A percentile compares a stretch with the other conserved stretches of the same genome.
These are phyloP conservation scores for Meteorus colon DNA, from an alignment of 2,888 invertebrate species.

Conservation along the genomic window DNA sequence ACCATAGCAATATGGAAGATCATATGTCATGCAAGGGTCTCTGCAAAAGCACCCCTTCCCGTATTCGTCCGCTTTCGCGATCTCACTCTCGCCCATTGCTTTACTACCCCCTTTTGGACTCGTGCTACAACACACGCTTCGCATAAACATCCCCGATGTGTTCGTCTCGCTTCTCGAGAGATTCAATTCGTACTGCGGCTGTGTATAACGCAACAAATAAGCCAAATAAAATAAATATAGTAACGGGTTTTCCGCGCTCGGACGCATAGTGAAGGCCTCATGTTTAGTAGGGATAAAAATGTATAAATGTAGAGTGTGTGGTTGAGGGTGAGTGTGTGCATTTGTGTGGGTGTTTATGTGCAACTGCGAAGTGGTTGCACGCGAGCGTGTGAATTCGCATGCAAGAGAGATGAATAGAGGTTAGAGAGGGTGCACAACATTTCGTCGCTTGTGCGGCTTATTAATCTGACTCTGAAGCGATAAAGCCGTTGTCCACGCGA, in stretches of 20 bases:
- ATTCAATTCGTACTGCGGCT: constrained; percentile 43
- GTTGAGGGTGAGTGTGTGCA: not conserved
- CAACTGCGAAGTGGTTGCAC: constrained; percentile 43
- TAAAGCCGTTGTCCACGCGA: constrained; percentile 65
- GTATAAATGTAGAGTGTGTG: not conserved
- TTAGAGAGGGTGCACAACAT: constrained; percentile 35
- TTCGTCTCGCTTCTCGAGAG: constrained; percentile 34
- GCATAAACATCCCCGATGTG: constrained; percentile 50
- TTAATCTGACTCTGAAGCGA: constrained; percentile 69
- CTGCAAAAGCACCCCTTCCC: constrained; percentile 50
- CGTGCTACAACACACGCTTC: constrained; percentile 40
- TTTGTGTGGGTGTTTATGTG: not conserved
- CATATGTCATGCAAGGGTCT: constrained; percentile 71
- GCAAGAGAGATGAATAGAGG: constrained; percentile 33
- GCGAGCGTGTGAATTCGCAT: constrained; percentile 50
- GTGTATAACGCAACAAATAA: constrained; percentile 61
- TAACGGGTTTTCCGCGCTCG: constrained; percentile 46
- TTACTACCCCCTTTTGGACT: constrained; percentile 43
- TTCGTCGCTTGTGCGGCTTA: constrained; percentile 62
- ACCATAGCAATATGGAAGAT: constrained; percentile 71
- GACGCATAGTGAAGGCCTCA: constrained; percentile 3
- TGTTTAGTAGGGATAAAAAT: not conserved
- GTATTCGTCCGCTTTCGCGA: not conserved
- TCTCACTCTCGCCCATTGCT: constrained; percentile 47
- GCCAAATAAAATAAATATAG: constrained; percentile 67